These are phyloP conservation scores for Lypha dubia DNA, from an alignment of 2,888 invertebrate species.

Conservation along the genomic window DNA sequence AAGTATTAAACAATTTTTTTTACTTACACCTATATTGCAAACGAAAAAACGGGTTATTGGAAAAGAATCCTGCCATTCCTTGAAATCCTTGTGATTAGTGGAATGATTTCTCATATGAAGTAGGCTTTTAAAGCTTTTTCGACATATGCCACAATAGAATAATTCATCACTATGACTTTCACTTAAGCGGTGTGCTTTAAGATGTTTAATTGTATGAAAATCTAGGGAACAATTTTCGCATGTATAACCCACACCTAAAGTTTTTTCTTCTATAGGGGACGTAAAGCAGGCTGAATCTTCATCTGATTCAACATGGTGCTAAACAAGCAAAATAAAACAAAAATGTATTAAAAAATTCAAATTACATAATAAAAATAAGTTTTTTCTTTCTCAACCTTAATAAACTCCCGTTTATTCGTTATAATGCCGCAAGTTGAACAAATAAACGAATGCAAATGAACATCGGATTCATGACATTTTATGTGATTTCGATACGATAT, in stretches of 20 bases:
- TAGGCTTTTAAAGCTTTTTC: slow-evolving; percentile 46
- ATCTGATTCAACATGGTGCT: slow-evolving; percentile 67
- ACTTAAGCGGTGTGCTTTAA: slow-evolving; percentile 77
- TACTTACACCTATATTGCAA: slow-evolving; percentile 78
- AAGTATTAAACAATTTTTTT: neutral
- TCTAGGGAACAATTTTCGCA: slow-evolving; percentile 81
- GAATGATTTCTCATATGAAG: slow-evolving; percentile 69
- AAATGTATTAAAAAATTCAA: neutral
- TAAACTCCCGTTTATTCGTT: slow-evolving; percentile 72
- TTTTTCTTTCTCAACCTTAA: slow-evolving; percentile 74
- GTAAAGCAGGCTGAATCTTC: slow-evolving; percentile 63
- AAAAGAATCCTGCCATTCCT: slow-evolving; percentile 57
- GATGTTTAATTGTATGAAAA: slow-evolving; percentile 75
- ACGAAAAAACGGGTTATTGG: slow-evolving; percentile 74
- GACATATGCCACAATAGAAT: slow-evolving; percentile 74
- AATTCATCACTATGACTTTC: slow-evolving; percentile 76
- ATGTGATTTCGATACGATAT: slow-evolving; percentile 77
- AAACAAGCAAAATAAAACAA: neutral
- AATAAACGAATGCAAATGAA: slow-evolving; percentile 71
- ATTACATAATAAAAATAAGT: neutral
- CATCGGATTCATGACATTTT: slow-evolving; percentile 77
- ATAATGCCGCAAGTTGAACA: slow-evolving; percentile 79
- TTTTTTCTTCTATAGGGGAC: slow-evolving; percentile 70
- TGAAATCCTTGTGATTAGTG: slow-evolving; percentile 63
- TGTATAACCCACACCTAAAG: slow-evolving; percentile 75